Evolutionary conservation across 2,113 vertebrate genomes (phyloP).

Genomic region (Onychorhynchus coronatus): DNA sequence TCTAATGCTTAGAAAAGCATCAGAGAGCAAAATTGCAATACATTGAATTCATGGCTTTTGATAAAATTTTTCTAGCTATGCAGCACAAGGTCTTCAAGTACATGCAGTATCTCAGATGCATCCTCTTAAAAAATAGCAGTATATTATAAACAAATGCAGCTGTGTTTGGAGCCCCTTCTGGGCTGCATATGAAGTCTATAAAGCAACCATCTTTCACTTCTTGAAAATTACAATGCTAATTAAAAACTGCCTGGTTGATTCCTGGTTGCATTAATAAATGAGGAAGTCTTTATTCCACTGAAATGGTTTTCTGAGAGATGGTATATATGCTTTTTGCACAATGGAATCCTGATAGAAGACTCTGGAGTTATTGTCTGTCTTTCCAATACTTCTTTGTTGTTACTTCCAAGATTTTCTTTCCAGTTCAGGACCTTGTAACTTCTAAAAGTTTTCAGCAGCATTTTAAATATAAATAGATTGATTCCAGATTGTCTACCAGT

Average conservation of each 20-base stretch:
- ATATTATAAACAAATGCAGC: slow-evolving; percentile 18
- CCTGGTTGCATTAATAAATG: slow-evolving; percentile 47
- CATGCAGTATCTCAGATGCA: slow-evolving; percentile 45
- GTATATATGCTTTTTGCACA: background rate
- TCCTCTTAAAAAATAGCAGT: slow-evolving; percentile 64
- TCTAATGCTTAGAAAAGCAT: slow-evolving; percentile 56
- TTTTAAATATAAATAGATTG: slow-evolving; percentile 68
- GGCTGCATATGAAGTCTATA: slow-evolving; percentile 72
- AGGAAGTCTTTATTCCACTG: slow-evolving; percentile 19
- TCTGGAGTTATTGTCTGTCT: slow-evolving; percentile 25
- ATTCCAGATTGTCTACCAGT: slow-evolving; percentile 64
- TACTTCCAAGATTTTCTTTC: slow-evolving; percentile 58
- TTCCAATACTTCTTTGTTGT: slow-evolving; percentile 61
- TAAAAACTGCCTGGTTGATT: slow-evolving; percentile 35
- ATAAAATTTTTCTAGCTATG: slow-evolving; percentile 64
- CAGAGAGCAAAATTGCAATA: slow-evolving; percentile 64
- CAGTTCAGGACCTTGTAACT: slow-evolving; percentile 56
- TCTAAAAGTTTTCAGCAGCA: slow-evolving; percentile 60
- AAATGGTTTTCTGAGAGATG: slow-evolving; percentile 35
- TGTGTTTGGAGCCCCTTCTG: slow-evolving; percentile 50
- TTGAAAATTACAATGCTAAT: slow-evolving; percentile 58
- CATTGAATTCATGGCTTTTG: slow-evolving; percentile 73
- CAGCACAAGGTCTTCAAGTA: slow-evolving; percentile 62
- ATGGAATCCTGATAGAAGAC: slow-evolving; percentile 39
- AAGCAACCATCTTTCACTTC: slow-evolving; percentile 41